Base-by-base conservation (phyloP, 2,113 vertebrate genomes). In the Cygnus buccinator region DNA sequence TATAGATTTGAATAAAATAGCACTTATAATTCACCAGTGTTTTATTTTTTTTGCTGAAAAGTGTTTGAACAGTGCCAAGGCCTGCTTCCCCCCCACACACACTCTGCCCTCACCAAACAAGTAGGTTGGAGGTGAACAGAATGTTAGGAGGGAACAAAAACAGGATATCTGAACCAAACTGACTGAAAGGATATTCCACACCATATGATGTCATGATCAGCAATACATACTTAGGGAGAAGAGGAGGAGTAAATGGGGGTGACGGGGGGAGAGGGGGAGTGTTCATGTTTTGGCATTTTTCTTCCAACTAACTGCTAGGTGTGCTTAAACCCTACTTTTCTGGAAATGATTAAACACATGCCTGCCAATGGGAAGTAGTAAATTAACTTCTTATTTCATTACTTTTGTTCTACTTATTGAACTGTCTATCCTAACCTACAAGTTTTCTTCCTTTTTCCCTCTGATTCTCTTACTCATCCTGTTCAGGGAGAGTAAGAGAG, bases 401-500 rank as follows among this genome's bases (percentile, higher is more conserved):
- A 66, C 22, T 6, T 82, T 74, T 82, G 29, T 11, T 75, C 74
- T 16, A 72, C 3, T 71, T 61, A 29, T 7, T 48, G 43, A 54
- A 35, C 37, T 74, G 15, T 11, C 13, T 74, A 75, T 11, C 17
- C 21, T 57, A 33, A 61, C 7, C 3, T 5, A 35, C 11, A 52
- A 37, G 4, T 71, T 88, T 87, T 52, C 23, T 41, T 68, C 9
- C 13, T 76, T 90, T 78, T 78, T 4, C 15, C 18, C 2, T 93
- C 10, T 5, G n/a, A 13, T 57, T 84, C 43, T 73, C 29, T 77
- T 62, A 5, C 11, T 22, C 14, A 19, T 35, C 9, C 10, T 18
- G 1, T 9, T 55, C 28, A 25, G 2, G 8, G 2, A 9, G 7
- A 6, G 2, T 57, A 9, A 77, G 3, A 1, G 4, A 52, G 33